Evolutionary conservation across 2,888 invertebrate species (phyloP).

Genomic region (Kryphioiulus occultus): DNA sequence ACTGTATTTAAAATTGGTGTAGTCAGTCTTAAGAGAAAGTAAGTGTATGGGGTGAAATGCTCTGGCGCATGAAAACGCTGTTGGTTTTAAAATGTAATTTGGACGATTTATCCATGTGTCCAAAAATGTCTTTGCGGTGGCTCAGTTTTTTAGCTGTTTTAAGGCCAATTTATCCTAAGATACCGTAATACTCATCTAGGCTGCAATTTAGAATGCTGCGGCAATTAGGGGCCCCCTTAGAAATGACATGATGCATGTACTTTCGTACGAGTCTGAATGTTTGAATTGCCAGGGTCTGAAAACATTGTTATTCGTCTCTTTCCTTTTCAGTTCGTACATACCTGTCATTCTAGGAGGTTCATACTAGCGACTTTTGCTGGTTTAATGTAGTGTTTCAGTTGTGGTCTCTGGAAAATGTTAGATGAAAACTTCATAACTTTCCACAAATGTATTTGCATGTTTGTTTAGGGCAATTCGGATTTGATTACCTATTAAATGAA

Average conservation of each 20-base stretch:
- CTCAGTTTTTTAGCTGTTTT: neutral
- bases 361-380: neutral
- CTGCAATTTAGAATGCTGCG: too few relatives aligned
- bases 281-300: neutral
- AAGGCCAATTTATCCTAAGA: neutral
- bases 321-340: neutral
- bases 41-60: conserved; percentile 19
- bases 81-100: neutral
- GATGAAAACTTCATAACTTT: neutral
- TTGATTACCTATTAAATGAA: neutral
- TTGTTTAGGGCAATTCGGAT: neutral
- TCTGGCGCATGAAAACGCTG: neutral
- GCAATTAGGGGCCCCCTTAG: neutral
- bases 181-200: too few relatives aligned
- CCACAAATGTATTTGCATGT: neutral
- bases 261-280: neutral
- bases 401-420: neutral
- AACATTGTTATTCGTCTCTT: neutral
- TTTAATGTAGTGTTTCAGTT: neutral
- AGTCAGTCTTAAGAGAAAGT: conserved; percentile 26
- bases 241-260: neutral
- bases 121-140: neutral
- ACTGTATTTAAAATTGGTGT: conserved; percentile 35
- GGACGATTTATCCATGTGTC: neutral
- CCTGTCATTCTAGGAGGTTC: neutral